phyloP scores from a whole-genome alignment of 1,140 invertebrate genomes.

The Apocrypta bakeri region DNA sequence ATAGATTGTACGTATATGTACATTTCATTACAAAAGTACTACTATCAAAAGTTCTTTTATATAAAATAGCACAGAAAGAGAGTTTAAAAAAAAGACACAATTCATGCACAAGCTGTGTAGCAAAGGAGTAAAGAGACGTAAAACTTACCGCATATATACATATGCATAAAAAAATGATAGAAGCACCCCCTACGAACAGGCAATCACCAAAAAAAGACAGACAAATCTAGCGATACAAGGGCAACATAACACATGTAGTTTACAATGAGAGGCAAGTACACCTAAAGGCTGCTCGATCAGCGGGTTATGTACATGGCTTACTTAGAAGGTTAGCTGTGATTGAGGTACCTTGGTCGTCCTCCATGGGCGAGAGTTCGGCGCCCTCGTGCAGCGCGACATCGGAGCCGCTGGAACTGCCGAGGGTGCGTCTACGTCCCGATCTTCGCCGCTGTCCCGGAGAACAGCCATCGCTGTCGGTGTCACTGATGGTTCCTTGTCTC shows the following conservation, averaged over 20 bases:
- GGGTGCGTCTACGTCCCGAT: slow-evolving; percentile 70
- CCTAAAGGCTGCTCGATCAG: slow-evolving; percentile 52
- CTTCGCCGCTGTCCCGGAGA: slow-evolving; percentile 66
- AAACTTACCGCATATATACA: too few relatives aligned
- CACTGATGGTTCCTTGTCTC: slow-evolving; percentile 65
- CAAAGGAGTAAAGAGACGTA: neutral
- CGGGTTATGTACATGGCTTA: slow-evolving; percentile 74
- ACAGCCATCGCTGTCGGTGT: slow-evolving; percentile 70
- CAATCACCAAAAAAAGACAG: slow-evolving; percentile 14
- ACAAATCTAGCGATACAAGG: slow-evolving; percentile 11
- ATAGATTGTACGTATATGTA: neutral
- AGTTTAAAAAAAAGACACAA: too few relatives aligned
- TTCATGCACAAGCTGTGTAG: slow-evolving; percentile 30
- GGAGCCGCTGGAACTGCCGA: slow-evolving; percentile 79
- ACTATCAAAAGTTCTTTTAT: slow-evolving; percentile 27
- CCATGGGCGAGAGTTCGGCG: slow-evolving; percentile 73
- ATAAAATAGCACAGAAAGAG: neutral
- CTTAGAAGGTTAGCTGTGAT: slow-evolving; percentile 73
- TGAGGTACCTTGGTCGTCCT: slow-evolving; percentile 74
- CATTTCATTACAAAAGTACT: neutral
- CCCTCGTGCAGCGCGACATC: slow-evolving; percentile 80
- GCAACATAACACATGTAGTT: too few relatives aligned
- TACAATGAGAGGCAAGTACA: slow-evolving; percentile 27
- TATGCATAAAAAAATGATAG: neutral
- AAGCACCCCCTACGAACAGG: neutral